Percentiles rank a stretch among this genome's conserved stretches.
Evolutionary conservation across 2,113 vertebrate genomes (phyloP).

Genomic region (Rallus limicola): DNA sequence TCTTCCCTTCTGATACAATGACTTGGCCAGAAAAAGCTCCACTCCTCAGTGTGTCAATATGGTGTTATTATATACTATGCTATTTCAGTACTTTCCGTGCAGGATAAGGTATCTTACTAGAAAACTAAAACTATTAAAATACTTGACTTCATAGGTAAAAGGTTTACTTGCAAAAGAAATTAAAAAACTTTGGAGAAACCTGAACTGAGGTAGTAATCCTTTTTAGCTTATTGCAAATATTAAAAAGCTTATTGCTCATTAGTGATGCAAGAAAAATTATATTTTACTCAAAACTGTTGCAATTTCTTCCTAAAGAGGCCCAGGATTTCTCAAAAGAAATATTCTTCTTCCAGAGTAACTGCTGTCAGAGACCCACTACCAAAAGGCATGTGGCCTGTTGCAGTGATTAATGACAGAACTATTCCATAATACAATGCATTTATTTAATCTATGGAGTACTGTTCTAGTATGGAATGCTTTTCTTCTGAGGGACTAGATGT

Average conservation of each 20-base stretch:
- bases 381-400: neutral
- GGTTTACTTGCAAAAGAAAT: neutral
- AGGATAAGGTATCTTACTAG: neutral
- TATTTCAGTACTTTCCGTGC: neutral
- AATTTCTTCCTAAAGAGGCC: neutral
- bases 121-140: neutral
- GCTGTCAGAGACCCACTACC: neutral
- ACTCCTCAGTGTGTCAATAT: neutral
- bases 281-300: neutral
- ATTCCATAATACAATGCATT: neutral
- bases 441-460: neutral
- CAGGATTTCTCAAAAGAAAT: neutral
- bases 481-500: neutral
- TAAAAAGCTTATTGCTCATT: neutral
- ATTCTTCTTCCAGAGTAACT: neutral
- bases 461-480: neutral
- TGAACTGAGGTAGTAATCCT: neutral
- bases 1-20: neutral
- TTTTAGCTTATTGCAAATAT: neutral
- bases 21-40: neutral
- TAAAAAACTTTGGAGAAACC: neutral
- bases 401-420: neutral
- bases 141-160: neutral
- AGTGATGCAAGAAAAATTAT: neutral
- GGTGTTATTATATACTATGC: accelerated